Evolutionary conservation across 1,140 invertebrate genomes (phyloP), one percentile per base, ranked within the genome.

Genomic region (Oryzaephilus surinamensis): DNA sequence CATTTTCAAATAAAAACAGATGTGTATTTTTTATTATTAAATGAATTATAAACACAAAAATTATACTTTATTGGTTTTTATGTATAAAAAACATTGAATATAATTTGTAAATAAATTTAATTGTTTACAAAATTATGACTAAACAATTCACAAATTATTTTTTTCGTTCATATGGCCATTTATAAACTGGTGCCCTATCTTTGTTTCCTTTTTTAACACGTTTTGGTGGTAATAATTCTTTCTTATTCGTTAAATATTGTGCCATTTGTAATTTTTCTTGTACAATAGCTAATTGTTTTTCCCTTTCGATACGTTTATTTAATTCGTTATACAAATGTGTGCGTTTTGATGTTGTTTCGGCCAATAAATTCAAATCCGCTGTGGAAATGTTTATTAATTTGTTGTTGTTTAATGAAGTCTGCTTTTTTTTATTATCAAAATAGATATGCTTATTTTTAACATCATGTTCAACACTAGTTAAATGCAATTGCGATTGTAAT

Each of bases 91-190:
- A n/a, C n/a, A n/a, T n/a, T n/a, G n/a, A n/a, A n/a, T n/a, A n/a
- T n/a, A n/a, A n/a, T n/a, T n/a, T n/a, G n/a, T n/a, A n/a, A n/a
- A n/a, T n/a, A n/a, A n/a, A n/a, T n/a, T n/a, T n/a, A n/a, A n/a
- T n/a, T n/a, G n/a, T n/a, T n/a, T n/a, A n/a, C n/a, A n/a, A n/a
- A n/a, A n/a, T n/a, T n/a, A n/a, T n/a, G n/a, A n/a, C n/a, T n/a
- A n/a, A n/a, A n/a, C n/a, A n/a, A n/a, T n/a, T n/a, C n/a, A 32
- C 15, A 33, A 33, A 12, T 36, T 58, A 85, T 64, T 75, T 75
- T 63, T 94, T 94, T 38, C 92, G 72, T 58, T 90, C 76, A 57
- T 79, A 88, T 46, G 78, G 79, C 77, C 90, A 97, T 57, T 80
- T 70, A 59, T 89, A 95, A 6, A 93, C 69, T 1, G 91, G 84